Evolutionary conservation across 2,797 vertebrate species (phyloP), one percentile per base, ranked within the genome.

Genomic region (Anabacerthia variegaticeps): DNA sequence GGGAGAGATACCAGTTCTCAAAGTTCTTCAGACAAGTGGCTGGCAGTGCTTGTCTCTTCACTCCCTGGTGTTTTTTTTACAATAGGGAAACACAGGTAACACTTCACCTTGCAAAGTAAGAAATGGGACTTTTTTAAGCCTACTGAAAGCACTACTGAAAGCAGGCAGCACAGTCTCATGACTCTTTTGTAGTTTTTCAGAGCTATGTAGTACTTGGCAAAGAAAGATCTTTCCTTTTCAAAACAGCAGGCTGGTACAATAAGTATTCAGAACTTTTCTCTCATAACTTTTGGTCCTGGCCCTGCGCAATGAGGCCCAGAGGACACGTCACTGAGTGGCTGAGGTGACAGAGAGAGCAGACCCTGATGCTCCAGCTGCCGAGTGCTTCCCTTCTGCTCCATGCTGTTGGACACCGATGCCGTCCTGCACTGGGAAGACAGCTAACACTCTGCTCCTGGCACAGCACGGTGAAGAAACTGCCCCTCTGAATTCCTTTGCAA

Each of bases 251-350:
- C 26, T 61, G 34, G 54, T 58, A 59, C 32, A 37, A 1, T 12
- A 54, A 36, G 23, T 7, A n/a, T 48, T 78, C 61, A 78, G 55
- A 67, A 27, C 27, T 32, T 9, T 13, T 58, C 37, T 51, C 37
- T 15, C 32, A 9, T 18, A 51, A 49, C 14, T 48, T 46, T n/a
- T 34, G 37, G 37, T 55, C 46, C 63, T 12, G 24, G 28, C 19
- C 22, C 59, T 61, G 79, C 12, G 21, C 20, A n/a, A 5, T 24
- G n/a, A 0, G 3, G 48, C 54, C 59, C 59, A 49, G 61, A 83
- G 48, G 54, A 73, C 1, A 67, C 0, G 0, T 14, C 54, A 34
- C 24, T 27, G 59, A 52, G 41, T 7, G 18, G 52, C 39, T 39
- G 66, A 17, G 5, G n/a, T 20, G 61, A 51, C 28, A 41, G 28